Conservation (phyloP, 2,113 vertebrate genomes). For the Sander vitreus region DNA sequence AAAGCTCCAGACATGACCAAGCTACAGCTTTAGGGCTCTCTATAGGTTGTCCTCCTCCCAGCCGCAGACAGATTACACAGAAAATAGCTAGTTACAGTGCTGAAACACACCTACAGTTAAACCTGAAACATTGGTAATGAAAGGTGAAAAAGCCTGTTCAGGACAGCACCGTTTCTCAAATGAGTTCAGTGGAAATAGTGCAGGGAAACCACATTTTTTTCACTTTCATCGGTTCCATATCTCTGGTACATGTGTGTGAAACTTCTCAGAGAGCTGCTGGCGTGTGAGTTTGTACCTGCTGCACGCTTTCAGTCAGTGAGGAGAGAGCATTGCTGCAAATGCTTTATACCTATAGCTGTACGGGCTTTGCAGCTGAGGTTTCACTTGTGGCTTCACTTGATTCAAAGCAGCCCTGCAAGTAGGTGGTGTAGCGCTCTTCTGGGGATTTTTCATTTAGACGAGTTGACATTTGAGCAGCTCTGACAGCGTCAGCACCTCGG, state of each 20-base stretch:
- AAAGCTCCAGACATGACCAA: slow-evolving; percentile 79
- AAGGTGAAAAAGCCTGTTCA: slow-evolving; percentile 37
- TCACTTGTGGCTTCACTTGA: slow-evolving; percentile 75
- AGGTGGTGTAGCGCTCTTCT: slow-evolving; percentile 53
- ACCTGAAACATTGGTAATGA: slow-evolving; percentile 4
- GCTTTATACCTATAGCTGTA: slow-evolving; percentile 19
- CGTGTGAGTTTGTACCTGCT: slow-evolving; percentile 41
- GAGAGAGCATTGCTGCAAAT: slow-evolving; percentile 36
- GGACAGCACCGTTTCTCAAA: slow-evolving; percentile 64
- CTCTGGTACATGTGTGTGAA: slow-evolving; percentile 53
- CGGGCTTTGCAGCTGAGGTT: slow-evolving; percentile 72
- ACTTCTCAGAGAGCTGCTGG: slow-evolving; percentile 18
- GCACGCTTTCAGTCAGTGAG: slow-evolving; percentile 48
- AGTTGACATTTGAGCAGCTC: slow-evolving; percentile 73
- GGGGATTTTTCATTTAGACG: slow-evolving; percentile 68
- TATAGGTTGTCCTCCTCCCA: slow-evolving; percentile 32
- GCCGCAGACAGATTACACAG: slow-evolving; percentile 72
- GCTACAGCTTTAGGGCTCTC: slow-evolving; percentile 58
- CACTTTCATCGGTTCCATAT: slow-evolving; percentile 52
- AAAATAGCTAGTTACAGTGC: slow-evolving; percentile 57
- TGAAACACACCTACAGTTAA: slow-evolving; percentile 26
- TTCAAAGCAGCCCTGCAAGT: slow-evolving; percentile 67
- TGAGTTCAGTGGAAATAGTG: slow-evolving; percentile 70
- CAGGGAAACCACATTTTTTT: slow-evolving; percentile 65
- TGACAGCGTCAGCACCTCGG: slow-evolving; percentile 45